Percentiles rank a stretch among this genome's conserved stretches.
Conservation (phyloP, 2,888 invertebrate genomes). For the Brachyptera risi region DNA sequence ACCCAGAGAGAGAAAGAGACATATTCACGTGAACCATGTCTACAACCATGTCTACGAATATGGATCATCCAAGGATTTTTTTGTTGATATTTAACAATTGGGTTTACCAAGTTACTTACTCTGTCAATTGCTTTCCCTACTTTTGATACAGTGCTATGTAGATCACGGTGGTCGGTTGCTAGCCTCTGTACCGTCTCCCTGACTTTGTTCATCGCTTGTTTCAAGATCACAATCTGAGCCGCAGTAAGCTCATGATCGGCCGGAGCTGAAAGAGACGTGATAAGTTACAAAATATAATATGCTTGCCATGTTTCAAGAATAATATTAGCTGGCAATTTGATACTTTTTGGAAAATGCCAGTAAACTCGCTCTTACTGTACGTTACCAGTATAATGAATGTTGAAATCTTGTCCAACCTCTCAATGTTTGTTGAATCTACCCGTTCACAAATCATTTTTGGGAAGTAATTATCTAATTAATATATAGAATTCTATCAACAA, state of each 20-base stretch:
- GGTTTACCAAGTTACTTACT: conserved; percentile 40
- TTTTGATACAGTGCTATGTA: conserved; percentile 80
- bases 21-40: no score
- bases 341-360: no score
- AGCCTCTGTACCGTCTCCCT: conserved; percentile 79
- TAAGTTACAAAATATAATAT: not conserved
- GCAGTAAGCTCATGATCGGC: conserved; percentile 63
- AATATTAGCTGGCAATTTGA: not conserved
- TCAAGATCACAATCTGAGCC: conserved; percentile 66
- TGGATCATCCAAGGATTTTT: not conserved
- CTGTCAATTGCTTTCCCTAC: conserved; percentile 96
- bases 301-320: not conserved
- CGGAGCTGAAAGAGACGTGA: conserved; percentile 52
- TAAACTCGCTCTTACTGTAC: no score
- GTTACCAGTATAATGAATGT: no score
- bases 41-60: not conserved
- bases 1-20: no score
- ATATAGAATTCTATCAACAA: no score
- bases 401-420: no score
- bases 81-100: not conserved
- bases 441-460: no score
- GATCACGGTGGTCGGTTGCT: conserved; percentile 76
- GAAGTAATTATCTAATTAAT: no score
- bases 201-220: conserved; percentile 70
- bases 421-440: no score